Evolutionary conservation across 2,797 vertebrate species (phyloP).

Genomic region (Pseudomugil tenellus): DNA sequence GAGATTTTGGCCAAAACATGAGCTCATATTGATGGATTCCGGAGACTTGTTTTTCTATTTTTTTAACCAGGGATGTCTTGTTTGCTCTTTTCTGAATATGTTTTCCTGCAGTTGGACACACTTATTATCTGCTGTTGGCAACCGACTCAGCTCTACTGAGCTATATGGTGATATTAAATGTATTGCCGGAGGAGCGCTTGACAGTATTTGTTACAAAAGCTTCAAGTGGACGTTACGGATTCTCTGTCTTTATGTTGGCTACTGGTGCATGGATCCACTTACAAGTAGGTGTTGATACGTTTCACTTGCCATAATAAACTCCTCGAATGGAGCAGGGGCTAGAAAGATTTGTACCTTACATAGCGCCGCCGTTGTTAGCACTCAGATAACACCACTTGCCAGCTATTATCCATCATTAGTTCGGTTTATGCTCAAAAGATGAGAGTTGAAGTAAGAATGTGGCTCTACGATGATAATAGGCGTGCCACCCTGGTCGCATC

Average conservation of each 20-base stretch:
- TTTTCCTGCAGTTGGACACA: constrained; percentile 39
- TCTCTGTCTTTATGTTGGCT: constrained; percentile 43
- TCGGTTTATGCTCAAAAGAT: constrained; percentile 17
- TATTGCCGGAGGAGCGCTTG: constrained; percentile 36
- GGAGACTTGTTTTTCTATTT: constrained; percentile 14
- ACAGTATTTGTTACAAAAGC: constrained; percentile 60
- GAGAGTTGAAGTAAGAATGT: constrained; percentile 19
- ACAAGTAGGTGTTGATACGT: constrained; percentile 47
- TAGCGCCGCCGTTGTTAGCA: constrained; percentile 31
- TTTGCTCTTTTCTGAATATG: constrained; percentile 34
- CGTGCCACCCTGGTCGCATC: background rate
- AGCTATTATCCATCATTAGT: constrained; percentile 34
- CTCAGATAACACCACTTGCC: constrained; percentile 27
- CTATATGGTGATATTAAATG: constrained; percentile 52
- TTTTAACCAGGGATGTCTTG: constrained; percentile 25
- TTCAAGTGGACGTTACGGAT: constrained; percentile 47
- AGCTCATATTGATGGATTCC: constrained; percentile 27
- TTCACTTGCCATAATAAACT: constrained; percentile 36
- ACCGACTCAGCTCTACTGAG: constrained; percentile 36
- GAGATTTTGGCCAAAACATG: constrained; percentile 16
- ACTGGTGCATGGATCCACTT: constrained; percentile 42
- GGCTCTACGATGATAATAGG: background rate
- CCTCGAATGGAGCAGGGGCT: constrained; percentile 9
- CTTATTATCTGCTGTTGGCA: constrained; percentile 45
- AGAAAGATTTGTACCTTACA: constrained; percentile 19